phyloP scores from a whole-genome alignment of 2,888 invertebrate genomes.

The Drosophila multiciliata region DNA sequence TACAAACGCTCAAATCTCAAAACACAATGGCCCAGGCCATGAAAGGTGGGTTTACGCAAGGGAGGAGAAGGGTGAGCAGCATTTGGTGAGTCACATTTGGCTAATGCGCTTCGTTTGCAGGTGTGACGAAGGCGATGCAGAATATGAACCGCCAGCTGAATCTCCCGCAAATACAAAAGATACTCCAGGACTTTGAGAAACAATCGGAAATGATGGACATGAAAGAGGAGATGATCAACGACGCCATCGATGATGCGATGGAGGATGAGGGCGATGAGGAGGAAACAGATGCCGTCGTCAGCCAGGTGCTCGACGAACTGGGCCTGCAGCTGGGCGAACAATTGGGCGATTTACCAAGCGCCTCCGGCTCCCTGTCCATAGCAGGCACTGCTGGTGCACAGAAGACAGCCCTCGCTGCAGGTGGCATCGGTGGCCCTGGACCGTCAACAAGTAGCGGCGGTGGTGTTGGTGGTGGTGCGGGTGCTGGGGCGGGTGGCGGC shows the following conservation, averaged over 20 bases:
- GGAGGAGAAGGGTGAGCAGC: background rate
- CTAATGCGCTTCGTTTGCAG: slow-evolving; percentile 51
- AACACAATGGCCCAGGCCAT: slow-evolving; percentile 99
- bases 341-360: slow-evolving; percentile 93
- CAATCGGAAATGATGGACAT: slow-evolving; percentile 99
- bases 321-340: slow-evolving; percentile 97
- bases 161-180: slow-evolving; percentile 99
- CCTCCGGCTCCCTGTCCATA: slow-evolving; percentile 87
- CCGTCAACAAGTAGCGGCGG: slow-evolving; percentile 81
- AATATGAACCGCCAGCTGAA: slow-evolving; percentile 99
- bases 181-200: slow-evolving; percentile 98
- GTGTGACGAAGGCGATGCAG: slow-evolving; percentile 99
- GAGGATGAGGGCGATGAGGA: slow-evolving; percentile 99
- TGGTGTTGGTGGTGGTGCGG: slow-evolving; percentile 83
- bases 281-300: slow-evolving; percentile 97
- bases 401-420: slow-evolving; percentile 87
- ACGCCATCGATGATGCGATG: slow-evolving; percentile 99
- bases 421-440: slow-evolving; percentile 81
- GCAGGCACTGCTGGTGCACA: slow-evolving; percentile 88
- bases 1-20: slow-evolving; percentile 98
- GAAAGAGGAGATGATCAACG: slow-evolving; percentile 99
- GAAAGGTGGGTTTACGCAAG: slow-evolving; percentile 88
- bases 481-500: slow-evolving; percentile 83
- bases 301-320: slow-evolving; percentile 98
- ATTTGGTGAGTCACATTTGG: slow-evolving; percentile 16